Evolutionary conservation across 2,113 vertebrate species (phyloP), one percentile per base, ranked within the genome.

Genomic region (Chaetops frenatus): DNA sequence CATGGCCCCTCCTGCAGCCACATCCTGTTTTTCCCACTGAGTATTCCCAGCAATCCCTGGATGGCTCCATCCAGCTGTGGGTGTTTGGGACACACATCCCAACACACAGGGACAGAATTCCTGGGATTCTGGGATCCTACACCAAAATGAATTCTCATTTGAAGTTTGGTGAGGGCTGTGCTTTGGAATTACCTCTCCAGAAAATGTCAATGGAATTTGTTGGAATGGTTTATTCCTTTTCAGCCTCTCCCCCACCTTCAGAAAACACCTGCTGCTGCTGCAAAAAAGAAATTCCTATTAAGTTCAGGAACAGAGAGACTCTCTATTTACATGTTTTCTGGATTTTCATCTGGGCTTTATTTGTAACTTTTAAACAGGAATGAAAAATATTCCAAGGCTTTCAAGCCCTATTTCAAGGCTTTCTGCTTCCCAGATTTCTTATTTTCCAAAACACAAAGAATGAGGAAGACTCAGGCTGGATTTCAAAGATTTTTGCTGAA

Each of bases 401-500:
- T 86, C 45, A 51, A 67, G 29, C 61, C 62, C 53, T 0, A 23
- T 44, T n/a, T 35, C 69, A 51, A 40, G 8, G 36, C 24, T 72
- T 67, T 44, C 72, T 44, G 53, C 72, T 86, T 86, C 72, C 72
- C 36, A 33, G 62, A 54, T 78, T 92, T 65, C 7, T 65, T 60
- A 20, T 51, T 69, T 72, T 56, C 53, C 29, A 10, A 93, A 80
- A 31, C 12, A 17, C 27, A 78, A 38, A 40, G 67, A 54, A 40
- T 1, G 18, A 56, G 54, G 48, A 45, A 57, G 54, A 40, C 69
- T 10, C 0, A 0, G 42, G 47, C 29, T 58, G 15, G 2, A 4
- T 58, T 91, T 86, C 80, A 88, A 51, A 92, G 86, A 20, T 56
- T 86, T 67, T 48, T 44, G 35, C 64, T 56, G 71, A 40, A 88